A percentile compares a stretch with the other conserved stretches of the same genome.
phyloP scores from a whole-genome alignment of 2,888 invertebrate genomes.

The Sarcophaga caerulescens region DNA sequence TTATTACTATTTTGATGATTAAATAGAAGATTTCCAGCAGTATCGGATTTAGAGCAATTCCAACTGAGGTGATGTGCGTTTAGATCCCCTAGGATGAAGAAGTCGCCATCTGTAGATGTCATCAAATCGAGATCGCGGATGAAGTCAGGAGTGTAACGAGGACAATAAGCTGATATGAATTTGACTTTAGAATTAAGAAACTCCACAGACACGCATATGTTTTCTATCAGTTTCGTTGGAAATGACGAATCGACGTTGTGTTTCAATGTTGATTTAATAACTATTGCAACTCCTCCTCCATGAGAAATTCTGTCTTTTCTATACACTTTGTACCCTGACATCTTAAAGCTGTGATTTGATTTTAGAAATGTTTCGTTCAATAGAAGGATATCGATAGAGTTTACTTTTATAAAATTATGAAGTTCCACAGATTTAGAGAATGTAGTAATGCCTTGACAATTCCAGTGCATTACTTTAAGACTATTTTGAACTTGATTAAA shows the following conservation, averaged over 20 bases:
- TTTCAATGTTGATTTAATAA: background rate
- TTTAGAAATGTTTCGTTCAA: background rate
- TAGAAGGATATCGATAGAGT: background rate
- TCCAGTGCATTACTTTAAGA: slow-evolving; percentile 15
- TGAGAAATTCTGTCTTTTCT: background rate
- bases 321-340: background rate
- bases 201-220: background rate
- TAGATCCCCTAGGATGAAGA: background rate
- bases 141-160: background rate
- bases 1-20: background rate
- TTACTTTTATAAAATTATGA: background rate
- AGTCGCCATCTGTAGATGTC: background rate
- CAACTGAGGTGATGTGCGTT: background rate
- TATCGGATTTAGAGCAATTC: background rate
- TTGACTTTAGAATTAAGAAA: background rate
- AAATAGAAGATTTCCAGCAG: background rate
- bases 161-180: slow-evolving; percentile 2
- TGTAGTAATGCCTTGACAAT: background rate
- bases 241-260: background rate
- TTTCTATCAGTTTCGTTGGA: background rate
- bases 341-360: background rate
- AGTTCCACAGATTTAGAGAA: background rate
- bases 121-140: background rate
- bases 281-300: background rate
- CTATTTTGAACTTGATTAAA: background rate